A percentile compares a stretch with the other conserved stretches of the same genome.
Conservation (phyloP, 2,113 vertebrate species). For the Megalops atlanticus region DNA sequence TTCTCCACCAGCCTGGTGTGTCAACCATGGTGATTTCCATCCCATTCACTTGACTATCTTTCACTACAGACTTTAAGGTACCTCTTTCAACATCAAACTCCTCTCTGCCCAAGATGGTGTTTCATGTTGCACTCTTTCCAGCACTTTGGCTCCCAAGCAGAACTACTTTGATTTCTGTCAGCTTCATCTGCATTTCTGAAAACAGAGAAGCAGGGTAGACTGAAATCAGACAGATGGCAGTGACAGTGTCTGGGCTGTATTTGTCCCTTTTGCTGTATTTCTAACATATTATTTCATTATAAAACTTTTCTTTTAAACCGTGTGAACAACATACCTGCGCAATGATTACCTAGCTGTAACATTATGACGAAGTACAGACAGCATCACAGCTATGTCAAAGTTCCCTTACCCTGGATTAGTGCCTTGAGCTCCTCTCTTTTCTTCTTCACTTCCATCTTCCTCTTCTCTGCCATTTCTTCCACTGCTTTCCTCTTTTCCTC, state of each 20-base stretch:
- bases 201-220: neutral
- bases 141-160: neutral
- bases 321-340: no score
- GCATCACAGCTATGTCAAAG: neutral
- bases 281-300: neutral
- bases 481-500: neutral
- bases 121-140: slow-evolving; percentile 24
- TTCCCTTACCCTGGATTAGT: neutral
- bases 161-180: slow-evolving; percentile 3
- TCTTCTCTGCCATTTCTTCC: slow-evolving; percentile 9
- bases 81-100: slow-evolving; percentile 7
- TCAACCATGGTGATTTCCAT: slow-evolving; percentile 17
- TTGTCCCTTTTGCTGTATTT: neutral
- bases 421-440: neutral
- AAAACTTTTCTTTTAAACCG: no score
- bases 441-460: neutral
- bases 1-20: slow-evolving; percentile 5
- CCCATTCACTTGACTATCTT: neutral
- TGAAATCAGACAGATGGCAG: neutral
- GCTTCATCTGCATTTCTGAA: neutral
- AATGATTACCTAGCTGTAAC: no score
- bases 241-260: no score
- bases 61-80: neutral
- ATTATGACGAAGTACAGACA: neutral
- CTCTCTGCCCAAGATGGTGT: slow-evolving; percentile 1